A percentile compares a stretch with the other conserved stretches of the same genome.
Evolutionary conservation across 2,888 invertebrate genomes (phyloP).

Genomic region (Hirudinaria manillensis): DNA sequence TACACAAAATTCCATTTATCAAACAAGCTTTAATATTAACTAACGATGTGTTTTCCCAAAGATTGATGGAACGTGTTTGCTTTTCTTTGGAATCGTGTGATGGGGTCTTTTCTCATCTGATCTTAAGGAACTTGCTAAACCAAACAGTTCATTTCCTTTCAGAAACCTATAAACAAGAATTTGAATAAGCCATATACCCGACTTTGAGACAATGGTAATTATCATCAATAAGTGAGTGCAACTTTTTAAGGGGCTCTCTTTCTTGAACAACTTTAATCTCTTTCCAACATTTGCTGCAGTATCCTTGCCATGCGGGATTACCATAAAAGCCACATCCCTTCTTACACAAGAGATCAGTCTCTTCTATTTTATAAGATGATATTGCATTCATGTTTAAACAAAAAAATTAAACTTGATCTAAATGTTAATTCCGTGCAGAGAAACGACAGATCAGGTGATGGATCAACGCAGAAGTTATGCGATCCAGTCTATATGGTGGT

Average conservation of each 20-base stretch:
- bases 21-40: background rate
- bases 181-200: too few relatives aligned
- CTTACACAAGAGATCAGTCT: constrained; percentile 76
- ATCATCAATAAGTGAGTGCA: background rate
- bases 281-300: constrained; percentile 92
- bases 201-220: background rate
- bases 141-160: constrained; percentile 17
- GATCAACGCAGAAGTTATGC: too few relatives aligned
- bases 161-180: background rate
- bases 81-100: background rate
- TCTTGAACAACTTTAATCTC: constrained; percentile 56
- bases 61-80: constrained; percentile 18
- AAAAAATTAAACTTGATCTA: too few relatives aligned
- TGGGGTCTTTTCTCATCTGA: constrained; percentile 5
- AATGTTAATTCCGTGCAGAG: too few relatives aligned
- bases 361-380: constrained; percentile 36
- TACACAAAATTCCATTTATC: background rate
- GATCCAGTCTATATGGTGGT: too few relatives aligned
- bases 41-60: constrained; percentile 25
- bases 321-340: constrained; percentile 95
- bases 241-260: background rate
- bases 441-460: too few relatives aligned
- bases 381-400: constrained; percentile 18
- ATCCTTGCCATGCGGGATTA: constrained; percentile 93
- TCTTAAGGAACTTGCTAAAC: constrained; percentile 16